Conservation (phyloP, 2,113 vertebrate species). For the Phrynosoma blainvillii region DNA sequence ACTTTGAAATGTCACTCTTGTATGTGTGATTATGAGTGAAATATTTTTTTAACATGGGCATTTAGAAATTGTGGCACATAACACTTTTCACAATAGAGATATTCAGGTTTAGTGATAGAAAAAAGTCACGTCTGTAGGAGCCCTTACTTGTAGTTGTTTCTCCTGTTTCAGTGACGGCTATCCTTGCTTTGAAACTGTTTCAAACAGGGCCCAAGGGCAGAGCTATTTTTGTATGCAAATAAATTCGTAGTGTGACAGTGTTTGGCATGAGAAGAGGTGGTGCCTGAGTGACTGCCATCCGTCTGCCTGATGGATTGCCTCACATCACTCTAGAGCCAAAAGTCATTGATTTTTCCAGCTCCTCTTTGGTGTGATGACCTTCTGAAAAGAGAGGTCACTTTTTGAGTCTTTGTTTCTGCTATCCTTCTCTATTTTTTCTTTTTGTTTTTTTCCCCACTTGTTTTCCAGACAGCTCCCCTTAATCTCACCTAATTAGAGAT, state of each 20-base stretch:
- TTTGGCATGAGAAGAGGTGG: slow-evolving; percentile 49
- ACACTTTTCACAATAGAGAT: neutral
- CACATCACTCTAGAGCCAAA: slow-evolving; percentile 42
- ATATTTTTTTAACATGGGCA: neutral
- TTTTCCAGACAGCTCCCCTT: slow-evolving; percentile 19
- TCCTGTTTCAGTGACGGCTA: slow-evolving; percentile 45
- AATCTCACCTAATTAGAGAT: slow-evolving; percentile 54
- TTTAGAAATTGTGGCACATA: neutral
- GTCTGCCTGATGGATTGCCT: slow-evolving; percentile 69
- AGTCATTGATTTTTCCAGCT: slow-evolving; percentile 59
- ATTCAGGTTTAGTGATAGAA: neutral
- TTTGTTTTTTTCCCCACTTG: neutral
- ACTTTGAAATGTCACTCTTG: neutral
- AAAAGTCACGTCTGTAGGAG: neutral
- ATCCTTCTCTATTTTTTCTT: slow-evolving; percentile 12
- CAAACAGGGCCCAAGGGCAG: slow-evolving; percentile 16
- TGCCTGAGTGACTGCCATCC: slow-evolving; percentile 52
- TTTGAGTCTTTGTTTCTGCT: neutral
- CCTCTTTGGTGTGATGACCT: slow-evolving; percentile 51
- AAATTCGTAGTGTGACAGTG: slow-evolving; percentile 70
- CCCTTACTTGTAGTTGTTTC: neutral
- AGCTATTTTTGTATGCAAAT: slow-evolving; percentile 69
- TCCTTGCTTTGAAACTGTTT: slow-evolving; percentile 58
- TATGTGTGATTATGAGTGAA: neutral
- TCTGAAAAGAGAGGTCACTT: slow-evolving; percentile 40